Evolutionary conservation across 2,113 vertebrate species (phyloP).

Genomic region (Trochalopteron elliotii): DNA sequence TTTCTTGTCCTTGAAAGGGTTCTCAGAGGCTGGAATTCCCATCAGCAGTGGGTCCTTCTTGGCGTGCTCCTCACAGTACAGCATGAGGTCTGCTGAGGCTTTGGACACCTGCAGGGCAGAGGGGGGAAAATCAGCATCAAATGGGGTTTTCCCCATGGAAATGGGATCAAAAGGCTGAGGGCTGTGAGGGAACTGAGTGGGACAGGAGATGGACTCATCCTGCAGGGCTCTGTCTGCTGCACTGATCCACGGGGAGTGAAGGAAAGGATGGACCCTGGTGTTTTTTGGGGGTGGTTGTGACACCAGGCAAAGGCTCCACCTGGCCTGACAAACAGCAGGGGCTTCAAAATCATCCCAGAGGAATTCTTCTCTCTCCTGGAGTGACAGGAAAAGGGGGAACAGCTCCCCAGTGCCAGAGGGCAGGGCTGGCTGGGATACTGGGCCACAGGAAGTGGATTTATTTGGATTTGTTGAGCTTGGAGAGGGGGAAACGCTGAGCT

Average conservation of each 20-base stretch:
- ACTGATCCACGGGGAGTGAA: neutral
- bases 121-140: fast-evolving
- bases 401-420: neutral
- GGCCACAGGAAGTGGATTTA: neutral
- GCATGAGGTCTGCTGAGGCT: conserved; percentile 91
- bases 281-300: neutral
- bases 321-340: neutral
- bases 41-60: conserved; percentile 89
- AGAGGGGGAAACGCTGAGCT: fast-evolving
- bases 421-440: fast-evolving
- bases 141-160: neutral
- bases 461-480: neutral
- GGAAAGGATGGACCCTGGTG: fast-evolving
- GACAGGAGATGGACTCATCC: neutral
- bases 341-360: neutral
- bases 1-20: conserved; percentile 99
- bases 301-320: neutral
- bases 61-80: conserved; percentile 88
- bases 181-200: neutral
- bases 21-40: conserved; percentile 93
- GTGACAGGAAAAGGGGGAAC: neutral
- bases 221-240: neutral
- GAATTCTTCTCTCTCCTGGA: neutral
- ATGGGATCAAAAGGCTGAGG: fast-evolving
- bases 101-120: conserved; percentile 86